A percentile compares a stretch with the other conserved stretches of the same genome.
phyloP scores from a whole-genome alignment of 1,140 invertebrate genomes.

The Drosophila asahinai region DNA sequence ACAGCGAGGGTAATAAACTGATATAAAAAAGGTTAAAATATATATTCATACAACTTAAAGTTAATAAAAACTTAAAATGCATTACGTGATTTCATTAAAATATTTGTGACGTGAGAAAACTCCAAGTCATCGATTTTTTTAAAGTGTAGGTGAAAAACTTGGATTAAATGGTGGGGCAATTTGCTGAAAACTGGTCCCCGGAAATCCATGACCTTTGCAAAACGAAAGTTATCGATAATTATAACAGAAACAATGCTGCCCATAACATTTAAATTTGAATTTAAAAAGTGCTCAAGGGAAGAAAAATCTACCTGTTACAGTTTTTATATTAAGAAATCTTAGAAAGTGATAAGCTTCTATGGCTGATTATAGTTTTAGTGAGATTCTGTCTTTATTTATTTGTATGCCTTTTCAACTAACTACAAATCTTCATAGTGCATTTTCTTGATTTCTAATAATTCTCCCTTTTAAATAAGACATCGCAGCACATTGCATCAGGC shows the following conservation, averaged over 20 bases:
- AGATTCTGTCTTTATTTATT: neutral
- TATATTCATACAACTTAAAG: too few relatives aligned
- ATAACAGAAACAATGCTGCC: constrained; percentile 22
- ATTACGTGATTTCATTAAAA: too few relatives aligned
- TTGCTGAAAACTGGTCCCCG: too few relatives aligned
- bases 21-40: too few relatives aligned
- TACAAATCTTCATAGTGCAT: neutral
- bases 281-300: neutral
- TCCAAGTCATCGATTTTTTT: too few relatives aligned
- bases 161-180: too few relatives aligned
- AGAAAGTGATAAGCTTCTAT: neutral
- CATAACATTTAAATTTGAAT: constrained; percentile 5
- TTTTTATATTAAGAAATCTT: neutral
- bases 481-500: constrained; percentile 23
- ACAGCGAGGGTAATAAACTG: too few relatives aligned
- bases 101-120: too few relatives aligned
- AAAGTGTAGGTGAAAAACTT: too few relatives aligned
- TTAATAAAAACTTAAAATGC: too few relatives aligned
- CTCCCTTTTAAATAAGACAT: constrained; percentile 16
- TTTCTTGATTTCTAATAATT: neutral
- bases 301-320: neutral
- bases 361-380: too few relatives aligned
- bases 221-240: neutral
- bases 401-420: neutral
- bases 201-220: too few relatives aligned